These are phyloP conservation scores for Carpatolechia fugitivella DNA, from an alignment of 2,888 invertebrate genomes.

Conservation along the genomic window DNA sequence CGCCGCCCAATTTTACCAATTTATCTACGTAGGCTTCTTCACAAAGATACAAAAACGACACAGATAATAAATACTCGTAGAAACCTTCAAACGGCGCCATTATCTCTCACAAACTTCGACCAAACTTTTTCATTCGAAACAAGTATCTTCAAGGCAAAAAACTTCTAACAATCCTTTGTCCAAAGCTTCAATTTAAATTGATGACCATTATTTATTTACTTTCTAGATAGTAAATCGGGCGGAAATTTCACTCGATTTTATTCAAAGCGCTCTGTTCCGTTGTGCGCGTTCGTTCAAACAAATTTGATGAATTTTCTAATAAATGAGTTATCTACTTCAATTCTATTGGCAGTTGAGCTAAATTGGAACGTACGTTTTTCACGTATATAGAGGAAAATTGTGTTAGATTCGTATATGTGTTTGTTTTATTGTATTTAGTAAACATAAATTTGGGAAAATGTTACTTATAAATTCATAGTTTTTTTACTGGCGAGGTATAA, in stretches of 20 bases:
- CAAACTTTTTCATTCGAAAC: conserved; percentile 17
- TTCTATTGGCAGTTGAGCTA: background rate
- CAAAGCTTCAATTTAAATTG: conserved; percentile 12
- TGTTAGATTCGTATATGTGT: too few species aligned
- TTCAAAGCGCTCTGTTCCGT: background rate
- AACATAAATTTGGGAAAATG: too few species aligned
- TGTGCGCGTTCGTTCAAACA: background rate
- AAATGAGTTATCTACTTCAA: background rate
- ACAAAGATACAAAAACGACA: background rate
- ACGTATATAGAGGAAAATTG: too few species aligned
- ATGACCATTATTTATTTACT: conserved; percentile 11
- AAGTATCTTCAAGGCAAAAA: conserved; percentile 10
- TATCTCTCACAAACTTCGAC: conserved; percentile 10
- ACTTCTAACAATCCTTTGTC: conserved; percentile 9
- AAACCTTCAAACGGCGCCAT: conserved; percentile 12
- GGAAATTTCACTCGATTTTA: conserved; percentile 3
- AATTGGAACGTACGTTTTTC: too few species aligned
- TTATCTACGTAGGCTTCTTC: background rate
- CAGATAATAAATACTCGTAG: conserved; percentile 12
- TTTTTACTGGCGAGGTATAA: too few species aligned
- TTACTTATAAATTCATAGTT: too few species aligned
- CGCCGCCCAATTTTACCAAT: too few species aligned
- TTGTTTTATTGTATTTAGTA: too few species aligned
- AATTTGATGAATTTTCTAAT: background rate
- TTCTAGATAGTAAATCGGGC: background rate